Conservation (phyloP, 2,888 invertebrate genomes). For the Athrips mouffetella region DNA sequence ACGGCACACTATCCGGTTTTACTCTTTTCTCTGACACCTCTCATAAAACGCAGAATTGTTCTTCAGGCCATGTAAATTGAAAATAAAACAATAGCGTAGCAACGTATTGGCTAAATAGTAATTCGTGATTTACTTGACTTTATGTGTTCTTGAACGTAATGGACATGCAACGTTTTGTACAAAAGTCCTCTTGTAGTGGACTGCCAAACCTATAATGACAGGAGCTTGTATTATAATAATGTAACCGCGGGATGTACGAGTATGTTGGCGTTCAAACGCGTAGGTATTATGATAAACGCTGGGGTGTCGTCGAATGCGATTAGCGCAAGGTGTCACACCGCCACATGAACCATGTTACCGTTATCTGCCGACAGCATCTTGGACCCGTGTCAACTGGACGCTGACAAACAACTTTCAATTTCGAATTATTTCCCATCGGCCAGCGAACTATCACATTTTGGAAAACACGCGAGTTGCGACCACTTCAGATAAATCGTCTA, state of each 20-base stretch:
- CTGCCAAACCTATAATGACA: conserved; percentile 54
- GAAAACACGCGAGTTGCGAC: neutral
- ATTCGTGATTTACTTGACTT: conserved; percentile 10
- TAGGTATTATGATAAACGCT: conserved; percentile 52
- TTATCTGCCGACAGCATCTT: conserved; percentile 73
- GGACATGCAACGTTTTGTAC: conserved; percentile 31
- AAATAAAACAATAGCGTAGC: neutral
- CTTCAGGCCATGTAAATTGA: conserved; percentile 3
- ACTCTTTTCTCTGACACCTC: conserved; percentile 50
- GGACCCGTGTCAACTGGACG: conserved; percentile 65
- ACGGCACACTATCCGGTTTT: conserved; percentile 54
- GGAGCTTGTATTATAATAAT: too few relatives aligned
- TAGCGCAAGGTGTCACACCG: conserved; percentile 36
- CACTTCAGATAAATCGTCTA: neutral
- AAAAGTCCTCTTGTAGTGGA: conserved; percentile 33
- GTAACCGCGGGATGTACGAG: conserved; percentile 39
- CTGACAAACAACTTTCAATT: conserved; percentile 61
- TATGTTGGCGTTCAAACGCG: conserved; percentile 33
- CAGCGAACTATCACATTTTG: neutral
- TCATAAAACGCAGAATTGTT: conserved; percentile 19
- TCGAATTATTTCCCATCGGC: conserved; percentile 26
- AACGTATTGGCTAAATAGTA: conserved; percentile 2
- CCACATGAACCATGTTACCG: conserved; percentile 60
- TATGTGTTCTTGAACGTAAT: conserved; percentile 32
- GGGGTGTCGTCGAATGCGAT: conserved; percentile 52